phyloP scores from a whole-genome alignment of 2,113 vertebrate species.

The Neomonachus schauinslandi region DNA sequence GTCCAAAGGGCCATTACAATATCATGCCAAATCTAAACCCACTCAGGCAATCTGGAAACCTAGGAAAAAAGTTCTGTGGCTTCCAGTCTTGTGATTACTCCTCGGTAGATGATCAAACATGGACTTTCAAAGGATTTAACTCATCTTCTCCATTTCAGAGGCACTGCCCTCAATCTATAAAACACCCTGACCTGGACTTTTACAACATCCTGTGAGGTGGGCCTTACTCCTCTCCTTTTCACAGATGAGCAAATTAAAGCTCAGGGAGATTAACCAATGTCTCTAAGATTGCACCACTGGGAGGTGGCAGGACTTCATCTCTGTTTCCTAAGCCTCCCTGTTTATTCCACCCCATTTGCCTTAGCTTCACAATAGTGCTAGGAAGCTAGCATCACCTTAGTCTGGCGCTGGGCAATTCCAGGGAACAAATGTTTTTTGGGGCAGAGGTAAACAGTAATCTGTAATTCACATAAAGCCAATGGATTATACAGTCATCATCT shows the following conservation, averaged over 20 bases:
- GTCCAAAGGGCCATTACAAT: not conserved
- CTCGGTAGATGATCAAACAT: not conserved
- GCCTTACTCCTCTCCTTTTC: not conserved
- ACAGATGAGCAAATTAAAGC: not conserved
- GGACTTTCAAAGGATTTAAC: not conserved
- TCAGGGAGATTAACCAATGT: not conserved
- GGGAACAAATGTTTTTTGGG: not conserved
- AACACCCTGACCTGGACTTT: not conserved
- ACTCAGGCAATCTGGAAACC: not conserved
- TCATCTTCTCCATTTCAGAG: not conserved
- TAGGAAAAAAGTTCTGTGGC: not conserved
- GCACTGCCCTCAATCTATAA: not conserved
- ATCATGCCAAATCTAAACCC: not conserved
- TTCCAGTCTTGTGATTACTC: not conserved
- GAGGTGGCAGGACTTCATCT: not conserved
- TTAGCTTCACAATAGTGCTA: not conserved
- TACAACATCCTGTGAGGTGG: not conserved
- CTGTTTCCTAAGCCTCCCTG: not conserved
- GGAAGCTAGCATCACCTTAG: not conserved
- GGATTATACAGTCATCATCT: not conserved
- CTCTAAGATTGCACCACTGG: not conserved
- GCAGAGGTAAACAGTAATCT: not conserved
- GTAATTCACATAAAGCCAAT: not conserved
- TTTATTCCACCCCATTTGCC: no score
- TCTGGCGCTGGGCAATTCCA: not conserved